These are phyloP conservation scores for Tetanocera ferruginea DNA, from an alignment of 2,888 invertebrate species.

Conservation along the genomic window DNA sequence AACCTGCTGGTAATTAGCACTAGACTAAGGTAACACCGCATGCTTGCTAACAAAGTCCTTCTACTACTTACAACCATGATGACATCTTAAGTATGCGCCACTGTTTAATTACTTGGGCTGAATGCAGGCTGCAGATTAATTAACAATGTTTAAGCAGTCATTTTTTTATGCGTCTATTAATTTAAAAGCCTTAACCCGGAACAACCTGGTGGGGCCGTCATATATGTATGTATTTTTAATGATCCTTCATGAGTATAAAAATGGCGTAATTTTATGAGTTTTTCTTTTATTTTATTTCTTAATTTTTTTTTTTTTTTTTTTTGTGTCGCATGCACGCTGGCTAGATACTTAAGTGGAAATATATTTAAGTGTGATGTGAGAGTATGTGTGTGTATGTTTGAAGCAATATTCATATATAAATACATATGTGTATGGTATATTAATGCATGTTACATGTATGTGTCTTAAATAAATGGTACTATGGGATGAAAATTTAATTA, in stretches of 20 bases:
- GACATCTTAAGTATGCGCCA: no score
- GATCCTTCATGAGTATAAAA: conserved; percentile 1
- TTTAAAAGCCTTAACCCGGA: conserved; percentile 1
- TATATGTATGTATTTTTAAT: conserved; percentile 4
- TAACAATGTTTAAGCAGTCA: conserved; percentile 4
- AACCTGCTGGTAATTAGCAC: neutral
- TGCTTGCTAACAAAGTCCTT: neutral
- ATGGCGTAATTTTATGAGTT: neutral
- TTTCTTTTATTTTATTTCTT: neutral
- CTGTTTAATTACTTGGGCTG: no score
- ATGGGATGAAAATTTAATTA: no score
- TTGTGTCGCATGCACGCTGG: conserved; percentile 1
- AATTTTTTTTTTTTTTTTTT: conserved; percentile 1
- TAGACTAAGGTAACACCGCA: neutral
- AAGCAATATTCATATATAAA: no score
- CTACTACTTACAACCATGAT: neutral
- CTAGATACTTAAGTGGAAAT: neutral
- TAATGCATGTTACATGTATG: no score
- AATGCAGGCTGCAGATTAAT: conserved; percentile 2
- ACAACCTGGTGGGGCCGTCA: neutral
- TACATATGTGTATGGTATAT: no score
- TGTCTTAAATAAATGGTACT: no score
- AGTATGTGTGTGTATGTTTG: neutral
- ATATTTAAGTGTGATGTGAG: neutral
- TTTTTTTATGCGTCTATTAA: conserved; percentile 6